Evolutionary conservation across 2,113 vertebrate genomes (phyloP), one percentile per base, ranked within the genome.

Genomic region (Anser cygnoides): DNA sequence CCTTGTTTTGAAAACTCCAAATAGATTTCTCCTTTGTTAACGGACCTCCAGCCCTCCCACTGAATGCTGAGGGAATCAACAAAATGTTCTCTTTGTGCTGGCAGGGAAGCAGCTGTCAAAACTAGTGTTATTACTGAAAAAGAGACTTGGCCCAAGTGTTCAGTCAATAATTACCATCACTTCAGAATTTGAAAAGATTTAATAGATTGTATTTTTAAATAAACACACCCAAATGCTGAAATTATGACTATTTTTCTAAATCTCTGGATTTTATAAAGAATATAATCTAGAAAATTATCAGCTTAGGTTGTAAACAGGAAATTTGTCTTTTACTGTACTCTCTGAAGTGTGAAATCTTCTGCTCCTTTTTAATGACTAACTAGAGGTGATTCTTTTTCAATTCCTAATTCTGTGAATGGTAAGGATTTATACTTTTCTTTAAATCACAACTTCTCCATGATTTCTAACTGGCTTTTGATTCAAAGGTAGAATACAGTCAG

Each of bases 21-120:
- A 33, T n/a, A 78, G 61, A 81, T 93, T 57, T 67, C 73, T 75
- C 17, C 57, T 71, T 89, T 96, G 61, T 91, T 89, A 87, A 87
- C 67, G 89, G 84, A 72, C 61, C 75, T 92, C 50, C 70, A 92
- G 84, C 91, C 33, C 35, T 75, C 68, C 52, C 65, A 15, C 73
- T 72, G 61, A 81, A 65, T 52, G 50, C 39, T 13, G 43, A 65
- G 44, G 39, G 87, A 87, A 65, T 31, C 62, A 73, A 89, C 73
- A 95, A 84, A 95, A 78, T 35, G 57, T 39, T 91, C 23, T 67
- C 84, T 95, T 93, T 96, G 92, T 96, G 70, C 84, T 87, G 68
- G 13, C 46, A n/a, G 65, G 37, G 79, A 90, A 65, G 67, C 94
- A 90, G 86, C 72, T 92, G 89, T 93, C 80, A 91, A 78, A 95